Evolutionary conservation across 2,113 vertebrate genomes (phyloP).

Genomic region (Colinus virginianus): DNA sequence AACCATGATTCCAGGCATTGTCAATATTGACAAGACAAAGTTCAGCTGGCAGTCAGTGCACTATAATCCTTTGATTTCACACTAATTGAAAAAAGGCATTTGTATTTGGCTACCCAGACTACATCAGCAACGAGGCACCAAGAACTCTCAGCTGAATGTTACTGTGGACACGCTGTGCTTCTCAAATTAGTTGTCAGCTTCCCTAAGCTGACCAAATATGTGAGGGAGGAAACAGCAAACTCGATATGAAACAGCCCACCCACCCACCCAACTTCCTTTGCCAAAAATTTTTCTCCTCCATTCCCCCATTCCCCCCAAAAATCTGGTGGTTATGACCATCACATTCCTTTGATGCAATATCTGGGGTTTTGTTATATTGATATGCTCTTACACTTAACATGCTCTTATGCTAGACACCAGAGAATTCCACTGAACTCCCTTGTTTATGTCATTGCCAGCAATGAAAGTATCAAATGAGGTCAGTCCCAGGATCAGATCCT

Average conservation of each 20-base stretch:
- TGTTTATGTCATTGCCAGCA: not conserved
- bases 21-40: not conserved
- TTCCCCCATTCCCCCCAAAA: rapidly evolving
- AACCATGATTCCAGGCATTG: not conserved
- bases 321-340: not conserved
- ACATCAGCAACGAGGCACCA: not conserved
- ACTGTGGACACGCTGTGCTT: not conserved
- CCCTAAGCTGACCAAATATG: too few species aligned
- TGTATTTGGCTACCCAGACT: not conserved
- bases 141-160: not conserved
- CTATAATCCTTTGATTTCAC: not conserved
- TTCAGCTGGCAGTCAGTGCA: not conserved
- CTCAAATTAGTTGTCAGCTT: not conserved
- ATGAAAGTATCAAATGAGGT: not conserved
- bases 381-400: not conserved
- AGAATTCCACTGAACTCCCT: not conserved
- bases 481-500: not conserved
- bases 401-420: not conserved
- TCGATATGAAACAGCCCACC: rapidly evolving
- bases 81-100: not conserved
- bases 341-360: not conserved
- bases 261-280: not conserved
- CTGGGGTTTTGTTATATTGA: not conserved
- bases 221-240: not conserved
- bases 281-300: not conserved